These are phyloP conservation scores for Acrobasis suavella DNA, from an alignment of 2,888 invertebrate species.

Conservation along the genomic window DNA sequence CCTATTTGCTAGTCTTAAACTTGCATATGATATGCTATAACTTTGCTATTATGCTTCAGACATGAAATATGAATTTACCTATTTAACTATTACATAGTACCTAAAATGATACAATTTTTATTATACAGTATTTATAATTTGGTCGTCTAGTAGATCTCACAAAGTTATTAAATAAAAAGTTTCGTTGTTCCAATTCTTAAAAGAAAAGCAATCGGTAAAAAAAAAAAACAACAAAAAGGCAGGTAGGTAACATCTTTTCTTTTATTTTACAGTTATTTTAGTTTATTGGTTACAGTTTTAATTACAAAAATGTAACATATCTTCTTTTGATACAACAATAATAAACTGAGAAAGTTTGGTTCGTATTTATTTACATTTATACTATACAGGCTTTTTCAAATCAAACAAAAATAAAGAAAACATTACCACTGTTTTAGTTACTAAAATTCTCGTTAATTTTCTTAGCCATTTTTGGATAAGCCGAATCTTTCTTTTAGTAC, in stretches of 20 bases:
- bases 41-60: constrained; percentile 42
- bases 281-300: too few species aligned
- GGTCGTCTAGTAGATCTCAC: constrained; percentile 57
- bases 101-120: neutral
- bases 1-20: constrained; percentile 34
- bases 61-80: constrained; percentile 40
- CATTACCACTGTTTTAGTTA: too few species aligned
- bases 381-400: too few species aligned
- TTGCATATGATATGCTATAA: constrained; percentile 59
- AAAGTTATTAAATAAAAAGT: constrained; percentile 25
- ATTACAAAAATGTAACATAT: too few species aligned
- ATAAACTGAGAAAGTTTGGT: too few species aligned
- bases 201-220: neutral
- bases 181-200: constrained; percentile 37
- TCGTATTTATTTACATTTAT: too few species aligned
- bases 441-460: too few species aligned
- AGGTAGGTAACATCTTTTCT: neutral
- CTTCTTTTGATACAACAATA: too few species aligned
- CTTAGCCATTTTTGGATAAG: too few species aligned
- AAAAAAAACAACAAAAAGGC: neutral
- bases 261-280: too few species aligned
- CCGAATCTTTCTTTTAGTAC: too few species aligned
- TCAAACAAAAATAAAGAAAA: too few species aligned
- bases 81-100: constrained; percentile 44
- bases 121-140: constrained; percentile 45